phyloP scores from a whole-genome alignment of 2,797 vertebrate species.

The Mycteria americana region DNA sequence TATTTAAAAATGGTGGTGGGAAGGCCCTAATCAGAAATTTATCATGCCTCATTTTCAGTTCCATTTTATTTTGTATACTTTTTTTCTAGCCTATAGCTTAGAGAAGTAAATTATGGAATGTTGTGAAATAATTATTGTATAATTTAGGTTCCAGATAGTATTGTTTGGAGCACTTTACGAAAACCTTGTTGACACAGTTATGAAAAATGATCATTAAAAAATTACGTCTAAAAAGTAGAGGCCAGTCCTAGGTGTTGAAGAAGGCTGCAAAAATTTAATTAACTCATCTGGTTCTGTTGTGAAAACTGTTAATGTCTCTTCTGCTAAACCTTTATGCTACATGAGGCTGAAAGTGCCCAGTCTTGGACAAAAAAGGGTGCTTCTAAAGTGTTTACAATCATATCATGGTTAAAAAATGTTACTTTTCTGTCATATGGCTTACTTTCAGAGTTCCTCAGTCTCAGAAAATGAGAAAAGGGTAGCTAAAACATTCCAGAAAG shows the following conservation, averaged over 20 bases:
- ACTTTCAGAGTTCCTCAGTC: not conserved
- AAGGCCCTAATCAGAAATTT: not conserved
- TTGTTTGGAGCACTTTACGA: not conserved
- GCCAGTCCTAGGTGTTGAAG: not conserved
- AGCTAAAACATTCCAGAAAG: not conserved
- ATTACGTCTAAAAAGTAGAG: not conserved
- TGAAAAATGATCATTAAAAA: not conserved
- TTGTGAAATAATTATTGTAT: not conserved
- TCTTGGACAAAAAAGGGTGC: not conserved
- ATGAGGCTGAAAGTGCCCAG: not conserved
- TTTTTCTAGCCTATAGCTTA: not conserved
- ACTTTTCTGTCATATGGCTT: not conserved
- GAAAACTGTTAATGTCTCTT: not conserved
- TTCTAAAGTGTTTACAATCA: not conserved
- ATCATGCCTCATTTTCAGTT: not conserved
- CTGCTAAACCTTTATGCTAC: not conserved
- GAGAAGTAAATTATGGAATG: not conserved
- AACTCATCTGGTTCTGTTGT: not conserved
- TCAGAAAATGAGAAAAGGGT: not conserved
- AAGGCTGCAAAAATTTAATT: not conserved
- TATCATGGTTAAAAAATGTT: not conserved
- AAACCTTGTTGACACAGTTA: not conserved
- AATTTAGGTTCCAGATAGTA: not conserved
- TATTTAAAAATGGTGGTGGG: not conserved
- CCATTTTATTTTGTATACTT: not conserved